phyloP scores from a whole-genome alignment of 2,888 invertebrate genomes.

The Drosophila koepferae region DNA sequence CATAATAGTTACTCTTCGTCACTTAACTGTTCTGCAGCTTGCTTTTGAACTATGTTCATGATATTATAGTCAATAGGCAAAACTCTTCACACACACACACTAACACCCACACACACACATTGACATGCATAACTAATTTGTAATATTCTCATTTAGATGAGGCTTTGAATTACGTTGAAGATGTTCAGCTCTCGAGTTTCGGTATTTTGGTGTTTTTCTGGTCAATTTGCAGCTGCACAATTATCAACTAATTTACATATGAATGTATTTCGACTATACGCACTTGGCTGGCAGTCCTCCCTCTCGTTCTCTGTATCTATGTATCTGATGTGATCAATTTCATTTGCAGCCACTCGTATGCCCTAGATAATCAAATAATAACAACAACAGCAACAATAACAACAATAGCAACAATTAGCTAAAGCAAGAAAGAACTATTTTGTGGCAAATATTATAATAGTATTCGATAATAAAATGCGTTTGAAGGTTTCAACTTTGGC shows the following conservation, averaged over 20 bases:
- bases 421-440: constrained; percentile 28
- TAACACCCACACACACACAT: no score
- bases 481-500: constrained; percentile 40
- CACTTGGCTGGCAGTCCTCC: constrained; percentile 20
- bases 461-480: constrained; percentile 45
- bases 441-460: constrained; percentile 47
- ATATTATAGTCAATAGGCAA: no score
- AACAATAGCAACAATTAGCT: constrained; percentile 14
- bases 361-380: constrained; percentile 15
- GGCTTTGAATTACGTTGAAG: constrained; percentile 4
- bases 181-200: constrained; percentile 2
- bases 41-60: no score
- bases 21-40: not conserved
- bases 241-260: constrained; percentile 50
- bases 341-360: constrained; percentile 20
- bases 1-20: not conserved
- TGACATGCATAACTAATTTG: not conserved
- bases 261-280: constrained; percentile 41
- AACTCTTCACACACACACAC: not conserved
- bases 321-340: constrained; percentile 20
- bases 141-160: not conserved
- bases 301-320: not conserved
- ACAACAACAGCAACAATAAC: constrained; percentile 9
- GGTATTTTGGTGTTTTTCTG: constrained; percentile 5
- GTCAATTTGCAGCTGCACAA: constrained; percentile 23